These are phyloP conservation scores for Noctuana brunneofusca DNA, from an alignment of 2,888 invertebrate species.

Conservation along the genomic window DNA sequence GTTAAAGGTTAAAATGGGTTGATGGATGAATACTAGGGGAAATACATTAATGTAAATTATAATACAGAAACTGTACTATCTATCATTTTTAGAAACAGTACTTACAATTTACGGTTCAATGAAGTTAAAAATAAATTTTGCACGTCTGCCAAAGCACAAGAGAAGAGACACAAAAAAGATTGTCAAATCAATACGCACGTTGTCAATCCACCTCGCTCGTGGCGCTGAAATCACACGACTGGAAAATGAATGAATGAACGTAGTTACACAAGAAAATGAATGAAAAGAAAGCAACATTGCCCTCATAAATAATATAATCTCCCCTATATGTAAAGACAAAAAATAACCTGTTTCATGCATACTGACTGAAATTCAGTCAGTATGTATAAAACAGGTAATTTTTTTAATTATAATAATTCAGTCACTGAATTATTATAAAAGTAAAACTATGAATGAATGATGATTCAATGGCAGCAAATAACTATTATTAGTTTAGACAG, in stretches of 20 bases:
- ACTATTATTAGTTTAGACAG: no score
- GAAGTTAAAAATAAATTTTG: conserved; percentile 33
- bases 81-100: conserved; percentile 12
- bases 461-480: no score
- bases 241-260: neutral
- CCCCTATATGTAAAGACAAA: neutral
- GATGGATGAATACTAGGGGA: neutral
- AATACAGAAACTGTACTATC: neutral
- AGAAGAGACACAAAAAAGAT: conserved; percentile 39
- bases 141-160: conserved; percentile 38
- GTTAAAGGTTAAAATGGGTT: conserved; percentile 21
- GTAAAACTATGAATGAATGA: no score
- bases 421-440: no score
- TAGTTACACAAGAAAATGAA: neutral
- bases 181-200: conserved; percentile 28
- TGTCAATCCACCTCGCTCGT: conserved; percentile 36
- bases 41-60: neutral
- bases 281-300: neutral
- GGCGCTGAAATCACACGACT: conserved; percentile 44
- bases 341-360: no score
- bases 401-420: no score
- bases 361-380: no score
- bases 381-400: no score
- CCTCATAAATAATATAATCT: neutral
- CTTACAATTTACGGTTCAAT: conserved; percentile 32